phyloP scores from a whole-genome alignment of 2,113 vertebrate genomes.

The Theristicus caerulescens region DNA sequence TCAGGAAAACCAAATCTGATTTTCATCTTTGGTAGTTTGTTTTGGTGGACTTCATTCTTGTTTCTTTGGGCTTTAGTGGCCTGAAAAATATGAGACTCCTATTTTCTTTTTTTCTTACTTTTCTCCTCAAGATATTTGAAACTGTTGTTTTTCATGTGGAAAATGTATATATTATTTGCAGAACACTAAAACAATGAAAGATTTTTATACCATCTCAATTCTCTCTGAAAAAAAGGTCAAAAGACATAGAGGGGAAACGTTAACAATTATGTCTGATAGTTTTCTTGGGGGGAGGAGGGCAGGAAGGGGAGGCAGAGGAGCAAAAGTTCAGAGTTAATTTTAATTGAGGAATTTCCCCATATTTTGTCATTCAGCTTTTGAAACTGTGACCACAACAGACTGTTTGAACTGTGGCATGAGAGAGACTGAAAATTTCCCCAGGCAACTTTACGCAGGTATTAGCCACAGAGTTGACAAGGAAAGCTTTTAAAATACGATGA shows the following conservation, averaged over 20 bases:
- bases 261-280: not conserved
- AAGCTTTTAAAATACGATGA: not conserved
- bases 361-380: constrained; percentile 72
- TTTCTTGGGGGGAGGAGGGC: not conserved
- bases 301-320: constrained; percentile 38
- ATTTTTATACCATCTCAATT: not conserved
- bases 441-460: constrained; percentile 32
- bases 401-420: constrained; percentile 45
- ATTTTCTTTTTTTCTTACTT: not conserved
- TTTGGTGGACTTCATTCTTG: not conserved
- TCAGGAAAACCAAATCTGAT: not conserved
- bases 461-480: constrained; percentile 11
- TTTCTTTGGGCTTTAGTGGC: not conserved
- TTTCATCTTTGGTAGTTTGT: not conserved
- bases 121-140: not conserved
- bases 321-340: constrained; percentile 73
- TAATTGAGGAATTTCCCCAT: constrained; percentile 80
- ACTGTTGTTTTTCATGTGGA: not conserved
- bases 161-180: not conserved
- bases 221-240: not conserved
- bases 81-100: not conserved
- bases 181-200: not conserved
- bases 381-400: constrained; percentile 74
- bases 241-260: not conserved
- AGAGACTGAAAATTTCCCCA: constrained; percentile 52